Evolutionary conservation across 2,888 invertebrate species (phyloP).

Genomic region (Drosophila antonietae): DNA sequence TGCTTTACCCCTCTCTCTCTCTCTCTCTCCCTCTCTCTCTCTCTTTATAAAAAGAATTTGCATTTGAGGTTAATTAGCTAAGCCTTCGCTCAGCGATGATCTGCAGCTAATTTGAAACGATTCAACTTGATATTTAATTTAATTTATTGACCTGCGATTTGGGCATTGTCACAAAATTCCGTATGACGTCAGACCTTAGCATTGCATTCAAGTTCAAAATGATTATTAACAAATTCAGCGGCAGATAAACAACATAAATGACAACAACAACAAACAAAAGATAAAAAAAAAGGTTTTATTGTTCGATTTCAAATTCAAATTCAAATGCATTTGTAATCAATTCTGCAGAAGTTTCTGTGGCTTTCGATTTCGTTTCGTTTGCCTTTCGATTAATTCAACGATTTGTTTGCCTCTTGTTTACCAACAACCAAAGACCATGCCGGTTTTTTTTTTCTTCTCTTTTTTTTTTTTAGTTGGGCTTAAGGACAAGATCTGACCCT

Average conservation of each 20-base stretch:
- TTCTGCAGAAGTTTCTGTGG: slow-evolving; percentile 51
- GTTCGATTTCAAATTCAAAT: slow-evolving; percentile 43
- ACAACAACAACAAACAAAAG: neutral
- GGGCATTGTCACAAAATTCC: slow-evolving; percentile 9
- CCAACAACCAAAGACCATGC: slow-evolving; percentile 38
- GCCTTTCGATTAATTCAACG: slow-evolving; percentile 49
- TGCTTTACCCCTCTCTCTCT: neutral
- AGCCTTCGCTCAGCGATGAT: slow-evolving; percentile 19
- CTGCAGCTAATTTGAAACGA: slow-evolving; percentile 7
- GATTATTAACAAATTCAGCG: slow-evolving; percentile 37
- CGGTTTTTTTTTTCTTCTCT: slow-evolving; percentile 39
- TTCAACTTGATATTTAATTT: neutral
- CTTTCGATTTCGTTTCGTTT: slow-evolving; percentile 43
- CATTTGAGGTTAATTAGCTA: slow-evolving; percentile 76
- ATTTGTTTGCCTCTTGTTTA: slow-evolving; percentile 32
- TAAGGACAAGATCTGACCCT: slow-evolving; percentile 77
- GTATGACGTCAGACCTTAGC: slow-evolving; percentile 29
- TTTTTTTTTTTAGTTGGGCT: slow-evolving; percentile 35
- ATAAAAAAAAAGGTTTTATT: neutral
- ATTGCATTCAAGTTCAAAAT: slow-evolving; percentile 55
- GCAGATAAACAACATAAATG: slow-evolving; percentile 10
- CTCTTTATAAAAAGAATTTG: slow-evolving; percentile 53
- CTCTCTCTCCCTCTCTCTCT: too few species aligned
- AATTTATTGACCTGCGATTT: neutral
- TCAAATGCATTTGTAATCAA: slow-evolving; percentile 58